Base-by-base conservation (phyloP, 2,797 vertebrate species). In the Thamnophis elegans region DNA sequence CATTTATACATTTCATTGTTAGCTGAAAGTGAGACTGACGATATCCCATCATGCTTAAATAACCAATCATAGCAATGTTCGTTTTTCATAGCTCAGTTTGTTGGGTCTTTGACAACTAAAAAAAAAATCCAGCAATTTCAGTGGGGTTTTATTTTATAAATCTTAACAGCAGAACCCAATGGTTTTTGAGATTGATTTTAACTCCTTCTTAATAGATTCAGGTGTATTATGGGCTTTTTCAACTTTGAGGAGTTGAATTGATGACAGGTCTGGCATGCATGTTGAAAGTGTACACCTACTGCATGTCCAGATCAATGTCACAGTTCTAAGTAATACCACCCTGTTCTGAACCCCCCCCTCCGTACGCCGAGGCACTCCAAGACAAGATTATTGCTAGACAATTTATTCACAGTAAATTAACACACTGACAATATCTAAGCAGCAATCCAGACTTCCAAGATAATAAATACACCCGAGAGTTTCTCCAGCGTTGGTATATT, bases 21-120 rank as follows among this genome's bases (percentile, higher is more conserved):
- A 94, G 89, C 94, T 85, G 90, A 93, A 94, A 92, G 93, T 90
- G 32, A 92, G 88, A 93, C 18, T 96, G 96, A 95, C 95, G 96
- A 96, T 6, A 11, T 91, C 95, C 95, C 95, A 96, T 95, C 95
- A 95, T 65, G 85, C 93, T 93, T 95, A 95, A 97, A 95, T 92
- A 95, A 92, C 92, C 93, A 56, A 94, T 91, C 93, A 94, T 95
- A 94, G 95, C 89, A 95, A 91, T 93, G 93, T 95, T 96, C 95
- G 0, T 94, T 96, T 95, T 91, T 94, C 89, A 92, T 78, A 94
- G 91, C 68, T 86, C 0, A 25, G 36, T 88, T 93, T 91, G 82
- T 55, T 93, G 85, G 56, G 26, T 92, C 59, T 92, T 90, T 95
- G 85, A 53, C 47, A 58, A 0, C 1, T 13, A 60, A 60, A 60